Evolutionary conservation across 1,140 invertebrate species (phyloP).

Genomic region (Lepidurus apus): DNA sequence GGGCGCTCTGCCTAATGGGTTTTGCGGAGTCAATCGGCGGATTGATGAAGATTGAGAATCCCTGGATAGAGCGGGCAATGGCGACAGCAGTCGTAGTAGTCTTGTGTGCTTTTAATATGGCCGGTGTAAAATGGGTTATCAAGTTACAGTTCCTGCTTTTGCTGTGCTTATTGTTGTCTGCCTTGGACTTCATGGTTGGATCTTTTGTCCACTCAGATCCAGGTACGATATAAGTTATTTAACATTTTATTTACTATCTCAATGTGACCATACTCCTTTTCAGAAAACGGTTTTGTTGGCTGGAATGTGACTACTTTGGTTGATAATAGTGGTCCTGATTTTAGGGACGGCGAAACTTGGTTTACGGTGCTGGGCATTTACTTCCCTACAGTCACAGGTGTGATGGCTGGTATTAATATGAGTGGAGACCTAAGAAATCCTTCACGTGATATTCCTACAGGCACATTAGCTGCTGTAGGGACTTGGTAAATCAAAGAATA

Average conservation of each 20-base stretch:
- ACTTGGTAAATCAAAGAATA: constrained; percentile 57
- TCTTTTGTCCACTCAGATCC: constrained; percentile 61
- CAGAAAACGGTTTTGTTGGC: constrained; percentile 75
- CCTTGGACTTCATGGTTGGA: constrained; percentile 81
- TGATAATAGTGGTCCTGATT: constrained; percentile 76
- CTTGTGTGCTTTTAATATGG: constrained; percentile 79
- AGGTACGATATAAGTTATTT: not conserved
- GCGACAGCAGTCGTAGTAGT: constrained; percentile 73
- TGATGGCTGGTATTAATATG: constrained; percentile 96
- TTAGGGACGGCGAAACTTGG: constrained; percentile 72
- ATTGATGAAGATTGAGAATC: constrained; percentile 63
- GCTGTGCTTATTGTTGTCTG: constrained; percentile 73
- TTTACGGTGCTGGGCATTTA: constrained; percentile 93
- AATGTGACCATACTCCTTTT: constrained; percentile 9
- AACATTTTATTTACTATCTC: not conserved
- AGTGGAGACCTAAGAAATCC: constrained; percentile 89
- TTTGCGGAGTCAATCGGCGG: constrained; percentile 92
- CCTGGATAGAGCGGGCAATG: constrained; percentile 71
- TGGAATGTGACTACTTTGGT: constrained; percentile 71
- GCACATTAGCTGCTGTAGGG: constrained; percentile 82
- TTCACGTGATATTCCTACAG: constrained; percentile 85
- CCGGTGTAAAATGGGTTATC: constrained; percentile 89
- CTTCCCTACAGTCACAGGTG: constrained; percentile 87
- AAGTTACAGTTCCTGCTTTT: constrained; percentile 82
- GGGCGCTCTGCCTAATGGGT: constrained; percentile 87